Conservation (phyloP, 2,113 vertebrate species). For the Cyprinodon variegatus region DNA sequence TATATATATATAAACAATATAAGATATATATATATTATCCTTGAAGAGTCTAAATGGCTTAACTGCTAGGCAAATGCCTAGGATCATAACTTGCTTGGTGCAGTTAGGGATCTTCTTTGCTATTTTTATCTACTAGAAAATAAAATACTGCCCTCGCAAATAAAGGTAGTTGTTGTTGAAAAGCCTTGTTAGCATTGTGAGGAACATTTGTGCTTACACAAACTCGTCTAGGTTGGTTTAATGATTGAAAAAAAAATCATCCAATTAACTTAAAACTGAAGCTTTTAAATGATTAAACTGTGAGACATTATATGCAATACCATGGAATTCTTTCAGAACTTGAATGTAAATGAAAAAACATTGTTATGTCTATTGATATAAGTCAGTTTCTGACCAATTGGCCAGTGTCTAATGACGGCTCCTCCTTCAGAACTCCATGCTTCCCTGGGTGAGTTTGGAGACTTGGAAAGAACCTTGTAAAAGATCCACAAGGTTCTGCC, state of each 20-base stretch:
- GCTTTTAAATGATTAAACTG: not conserved
- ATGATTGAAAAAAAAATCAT: not conserved
- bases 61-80: not conserved
- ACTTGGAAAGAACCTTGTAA: too few relatives aligned
- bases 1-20: too few relatives aligned
- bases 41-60: not conserved
- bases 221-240: not conserved
- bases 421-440: too few relatives aligned
- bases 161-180: not conserved
- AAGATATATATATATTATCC: too few relatives aligned
- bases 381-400: too few relatives aligned
- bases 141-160: not conserved
- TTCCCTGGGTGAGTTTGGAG: too few relatives aligned
- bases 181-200: not conserved
- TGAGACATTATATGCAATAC: not conserved
- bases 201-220: not conserved
- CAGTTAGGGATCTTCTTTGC: not conserved
- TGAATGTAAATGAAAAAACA: not conserved
- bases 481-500: too few relatives aligned
- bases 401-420: too few relatives aligned
- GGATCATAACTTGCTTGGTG: not conserved
- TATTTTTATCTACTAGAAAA: not conserved
- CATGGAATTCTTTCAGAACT: not conserved
- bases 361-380: too few relatives aligned
- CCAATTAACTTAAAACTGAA: not conserved